phyloP scores from a whole-genome alignment of 1,140 invertebrate genomes.

The Lordiphosa mommai region DNA sequence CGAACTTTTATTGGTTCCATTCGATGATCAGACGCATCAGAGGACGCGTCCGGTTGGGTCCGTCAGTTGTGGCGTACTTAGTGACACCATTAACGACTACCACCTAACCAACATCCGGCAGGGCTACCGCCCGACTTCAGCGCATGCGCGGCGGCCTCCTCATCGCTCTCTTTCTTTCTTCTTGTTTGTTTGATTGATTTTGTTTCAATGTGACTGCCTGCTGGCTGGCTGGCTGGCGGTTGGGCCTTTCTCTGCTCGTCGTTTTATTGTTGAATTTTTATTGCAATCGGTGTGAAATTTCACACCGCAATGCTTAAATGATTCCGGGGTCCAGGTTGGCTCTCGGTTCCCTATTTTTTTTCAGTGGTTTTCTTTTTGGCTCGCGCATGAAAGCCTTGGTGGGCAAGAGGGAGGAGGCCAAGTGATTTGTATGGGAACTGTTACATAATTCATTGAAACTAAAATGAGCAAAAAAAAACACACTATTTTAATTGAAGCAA shows the following conservation, averaged over 20 bases:
- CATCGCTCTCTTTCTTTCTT: constrained; percentile 2
- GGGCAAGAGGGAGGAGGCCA: not conserved
- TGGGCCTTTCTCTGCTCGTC: constrained; percentile 50
- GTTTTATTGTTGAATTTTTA: constrained; percentile 69
- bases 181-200: constrained; percentile 70
- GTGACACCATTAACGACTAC: constrained; percentile 73
- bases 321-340: constrained; percentile 48
- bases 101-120: constrained; percentile 55
- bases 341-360: constrained; percentile 7
- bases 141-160: constrained; percentile 49
- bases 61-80: constrained; percentile 69
- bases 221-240: constrained; percentile 3
- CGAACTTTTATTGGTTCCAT: constrained; percentile 79
- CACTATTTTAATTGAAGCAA: not conserved
- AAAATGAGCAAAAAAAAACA: not conserved
- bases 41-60: constrained; percentile 33
- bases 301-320: constrained; percentile 79
- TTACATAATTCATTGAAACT: not conserved
- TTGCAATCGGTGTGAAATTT: constrained; percentile 79
- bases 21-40: constrained; percentile 68
- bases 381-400: constrained; percentile 21
- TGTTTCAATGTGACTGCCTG: constrained; percentile 52
- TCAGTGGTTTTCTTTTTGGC: constrained; percentile 28
- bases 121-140: constrained; percentile 21
- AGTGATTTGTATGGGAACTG: constrained; percentile 2